phyloP scores from a whole-genome alignment of 2,888 invertebrate species.

The Hypomecis punctinalis region DNA sequence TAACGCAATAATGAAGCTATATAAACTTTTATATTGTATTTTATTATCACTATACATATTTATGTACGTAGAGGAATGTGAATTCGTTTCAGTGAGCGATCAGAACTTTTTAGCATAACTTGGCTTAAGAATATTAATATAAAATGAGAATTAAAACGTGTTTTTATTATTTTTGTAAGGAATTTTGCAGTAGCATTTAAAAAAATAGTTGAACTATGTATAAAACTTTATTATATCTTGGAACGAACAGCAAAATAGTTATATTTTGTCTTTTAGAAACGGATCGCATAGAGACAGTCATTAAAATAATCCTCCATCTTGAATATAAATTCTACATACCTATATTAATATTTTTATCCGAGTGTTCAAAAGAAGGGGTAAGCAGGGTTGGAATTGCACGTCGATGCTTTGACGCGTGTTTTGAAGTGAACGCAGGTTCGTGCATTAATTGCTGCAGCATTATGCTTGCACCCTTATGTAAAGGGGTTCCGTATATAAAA shows the following conservation, averaged over 20 bases:
- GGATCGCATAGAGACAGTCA: background rate
- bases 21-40: slow-evolving; percentile 1
- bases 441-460: slow-evolving; percentile 56
- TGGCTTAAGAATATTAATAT: background rate
- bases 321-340: slow-evolving; percentile 3
- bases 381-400: slow-evolving; percentile 9
- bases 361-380: slow-evolving; percentile 2
- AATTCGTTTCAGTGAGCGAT: background rate
- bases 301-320: slow-evolving; percentile 11
- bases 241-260: too few relatives aligned
- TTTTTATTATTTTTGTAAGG: background rate
- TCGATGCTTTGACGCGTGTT: slow-evolving; percentile 25
- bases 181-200: too few relatives aligned
- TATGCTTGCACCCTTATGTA: slow-evolving; percentile 48
- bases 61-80: slow-evolving; percentile 5
- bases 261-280: too few relatives aligned
- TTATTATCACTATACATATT: slow-evolving; percentile 8
- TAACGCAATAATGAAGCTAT: slow-evolving; percentile 2
- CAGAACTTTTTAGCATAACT: slow-evolving; percentile 4
- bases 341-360: background rate
- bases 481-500: slow-evolving; percentile 17
- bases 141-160: background rate
- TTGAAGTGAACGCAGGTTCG: slow-evolving; percentile 44
- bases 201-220: too few relatives aligned
- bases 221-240: too few relatives aligned